Conservation (phyloP, 2,113 vertebrate genomes). For the Varanus komodoensis region DNA sequence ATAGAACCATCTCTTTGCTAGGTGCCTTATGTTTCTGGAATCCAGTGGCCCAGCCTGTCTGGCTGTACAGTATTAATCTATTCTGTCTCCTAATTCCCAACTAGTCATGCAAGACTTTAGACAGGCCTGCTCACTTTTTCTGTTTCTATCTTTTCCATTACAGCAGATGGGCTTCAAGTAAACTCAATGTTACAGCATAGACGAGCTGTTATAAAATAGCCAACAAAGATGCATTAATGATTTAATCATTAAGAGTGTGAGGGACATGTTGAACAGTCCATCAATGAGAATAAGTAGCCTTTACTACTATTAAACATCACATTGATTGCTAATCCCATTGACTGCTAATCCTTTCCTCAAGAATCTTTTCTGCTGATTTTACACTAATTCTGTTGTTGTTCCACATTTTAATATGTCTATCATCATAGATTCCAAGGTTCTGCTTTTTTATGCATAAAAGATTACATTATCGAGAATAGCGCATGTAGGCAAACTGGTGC, state of each 20-base stretch:
- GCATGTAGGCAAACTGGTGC: no score
- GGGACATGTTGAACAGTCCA: no score
- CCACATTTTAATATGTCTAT: background rate
- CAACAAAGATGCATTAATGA: background rate
- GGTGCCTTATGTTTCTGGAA: background rate
- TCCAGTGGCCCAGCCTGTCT: background rate
- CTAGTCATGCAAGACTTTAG: background rate
- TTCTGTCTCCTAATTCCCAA: background rate
- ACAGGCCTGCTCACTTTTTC: background rate
- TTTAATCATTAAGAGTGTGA: no score
- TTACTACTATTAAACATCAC: background rate
- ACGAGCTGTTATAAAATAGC: background rate
- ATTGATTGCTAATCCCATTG: no score
- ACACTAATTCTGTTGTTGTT: background rate
- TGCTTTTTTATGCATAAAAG: conserved; percentile 3
- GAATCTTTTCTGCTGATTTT: background rate
- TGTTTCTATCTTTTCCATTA: background rate
- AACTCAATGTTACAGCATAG: background rate
- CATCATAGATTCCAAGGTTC: background rate
- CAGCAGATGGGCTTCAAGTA: background rate
- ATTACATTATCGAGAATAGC: background rate
- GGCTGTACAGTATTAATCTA: background rate
- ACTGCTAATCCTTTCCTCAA: background rate
- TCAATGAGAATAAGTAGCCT: background rate
- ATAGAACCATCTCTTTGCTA: background rate